Conservation (phyloP, 2,113 vertebrate species). For the Arothron firmamentum region DNA sequence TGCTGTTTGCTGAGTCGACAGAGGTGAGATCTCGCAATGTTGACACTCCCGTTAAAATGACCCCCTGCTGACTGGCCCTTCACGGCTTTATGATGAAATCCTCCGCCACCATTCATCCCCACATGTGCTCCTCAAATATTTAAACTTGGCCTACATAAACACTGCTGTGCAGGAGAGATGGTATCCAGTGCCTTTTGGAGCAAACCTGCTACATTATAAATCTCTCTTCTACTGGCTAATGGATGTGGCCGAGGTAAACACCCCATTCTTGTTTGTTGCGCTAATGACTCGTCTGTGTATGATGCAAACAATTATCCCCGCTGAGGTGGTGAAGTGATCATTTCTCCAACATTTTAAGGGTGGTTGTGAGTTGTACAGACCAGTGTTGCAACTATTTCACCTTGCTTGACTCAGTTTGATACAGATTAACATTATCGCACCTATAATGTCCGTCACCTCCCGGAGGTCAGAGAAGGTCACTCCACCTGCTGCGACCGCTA, state of each 20-base stretch:
- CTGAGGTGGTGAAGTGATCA: too few relatives aligned
- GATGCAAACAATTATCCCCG: neutral
- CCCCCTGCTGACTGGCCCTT: constrained; percentile 68
- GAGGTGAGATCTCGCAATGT: constrained; percentile 59
- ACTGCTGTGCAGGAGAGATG: constrained; percentile 43
- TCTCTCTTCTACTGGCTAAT: constrained; percentile 48
- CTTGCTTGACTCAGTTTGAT: neutral
- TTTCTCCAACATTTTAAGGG: too few relatives aligned
- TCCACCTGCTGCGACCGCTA: constrained; percentile 31
- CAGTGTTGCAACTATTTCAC: neutral
- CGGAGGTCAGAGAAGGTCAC: constrained; percentile 22
- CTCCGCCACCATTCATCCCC: constrained; percentile 68
- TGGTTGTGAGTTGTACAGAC: too few relatives aligned
- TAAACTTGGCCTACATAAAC: constrained; percentile 69
- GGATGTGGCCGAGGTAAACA: constrained; percentile 61
- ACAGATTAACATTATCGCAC: constrained; percentile 2
- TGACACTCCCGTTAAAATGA: constrained; percentile 74
- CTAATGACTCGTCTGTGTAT: constrained; percentile 53
- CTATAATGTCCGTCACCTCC: constrained; percentile 6
- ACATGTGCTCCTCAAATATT: constrained; percentile 78
- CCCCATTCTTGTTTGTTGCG: constrained; percentile 37
- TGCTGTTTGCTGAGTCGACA: constrained; percentile 72
- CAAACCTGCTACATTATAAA: constrained; percentile 55
- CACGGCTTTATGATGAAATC: constrained; percentile 74
- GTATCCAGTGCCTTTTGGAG: constrained; percentile 42